Evolutionary conservation across 2,113 vertebrate species (phyloP).

Genomic region (Erythrocercus mccallii): DNA sequence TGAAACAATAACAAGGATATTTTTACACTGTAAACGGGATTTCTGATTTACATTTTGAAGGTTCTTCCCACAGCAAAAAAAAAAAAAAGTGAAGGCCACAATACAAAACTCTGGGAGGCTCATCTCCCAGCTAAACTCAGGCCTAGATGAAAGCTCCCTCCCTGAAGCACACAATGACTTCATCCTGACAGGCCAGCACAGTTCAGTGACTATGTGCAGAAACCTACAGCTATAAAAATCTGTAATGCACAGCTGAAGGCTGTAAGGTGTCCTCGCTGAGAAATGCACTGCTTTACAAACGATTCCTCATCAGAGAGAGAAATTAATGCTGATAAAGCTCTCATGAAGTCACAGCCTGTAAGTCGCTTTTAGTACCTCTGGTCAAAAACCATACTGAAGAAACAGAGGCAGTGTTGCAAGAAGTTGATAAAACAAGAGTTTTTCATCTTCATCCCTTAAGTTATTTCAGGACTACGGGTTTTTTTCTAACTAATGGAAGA

Average conservation of each 20-base stretch:
- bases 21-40: background rate
- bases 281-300: background rate
- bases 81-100: background rate
- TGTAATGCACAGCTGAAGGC: background rate
- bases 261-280: background rate
- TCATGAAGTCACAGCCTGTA: background rate
- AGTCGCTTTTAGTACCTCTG: background rate
- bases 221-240: background rate
- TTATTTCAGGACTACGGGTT: background rate
- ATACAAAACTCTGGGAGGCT: background rate
- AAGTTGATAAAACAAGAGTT: background rate
- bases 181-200: conserved; percentile 24
- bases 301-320: background rate
- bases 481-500: background rate
- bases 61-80: background rate
- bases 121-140: background rate
- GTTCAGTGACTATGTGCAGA: background rate
- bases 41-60: background rate
- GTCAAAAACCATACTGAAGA: background rate
- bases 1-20: background rate
- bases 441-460: background rate
- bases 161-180: conserved; percentile 11
- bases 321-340: background rate
- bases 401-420: background rate
- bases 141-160: conserved; percentile 35